Conservation (phyloP, 1,140 invertebrate species). For the Diploscapter pachys region DNA sequence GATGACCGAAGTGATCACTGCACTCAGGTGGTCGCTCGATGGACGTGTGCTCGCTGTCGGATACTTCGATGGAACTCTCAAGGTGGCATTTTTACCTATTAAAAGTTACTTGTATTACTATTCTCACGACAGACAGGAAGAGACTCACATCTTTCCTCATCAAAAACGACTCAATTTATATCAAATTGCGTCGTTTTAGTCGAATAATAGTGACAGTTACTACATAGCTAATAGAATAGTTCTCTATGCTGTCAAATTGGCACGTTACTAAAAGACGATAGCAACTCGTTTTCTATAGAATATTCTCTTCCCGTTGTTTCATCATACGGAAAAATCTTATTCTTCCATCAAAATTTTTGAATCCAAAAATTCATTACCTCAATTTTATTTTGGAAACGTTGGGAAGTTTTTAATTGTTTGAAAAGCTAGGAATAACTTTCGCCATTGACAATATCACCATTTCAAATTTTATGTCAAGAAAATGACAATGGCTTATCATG, state of each 20-base stretch:
- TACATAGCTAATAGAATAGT: background rate
- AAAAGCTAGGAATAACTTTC: too few species aligned
- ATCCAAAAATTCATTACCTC: too few species aligned
- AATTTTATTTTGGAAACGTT: too few species aligned
- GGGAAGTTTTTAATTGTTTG: too few species aligned
- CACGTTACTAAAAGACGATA: background rate
- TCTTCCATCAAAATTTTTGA: too few species aligned
- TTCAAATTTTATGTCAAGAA: too few species aligned
- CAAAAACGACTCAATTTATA: background rate
- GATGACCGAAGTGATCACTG: conserved; percentile 18
- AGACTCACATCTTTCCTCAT: background rate
- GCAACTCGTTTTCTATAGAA: too few species aligned
- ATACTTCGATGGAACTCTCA: conserved; percentile 21
- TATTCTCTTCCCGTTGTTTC: too few species aligned
- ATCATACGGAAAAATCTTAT: too few species aligned
- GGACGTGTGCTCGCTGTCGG: conserved; percentile 20
- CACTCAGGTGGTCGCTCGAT: conserved; percentile 29
- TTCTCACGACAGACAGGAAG: background rate
- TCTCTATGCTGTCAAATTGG: background rate
- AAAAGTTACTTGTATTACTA: background rate
- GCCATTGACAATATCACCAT: too few species aligned
- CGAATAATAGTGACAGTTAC: background rate
- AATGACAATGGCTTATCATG: too few species aligned
- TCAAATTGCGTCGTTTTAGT: too few species aligned
- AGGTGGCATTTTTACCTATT: conserved; percentile 1